Evolutionary conservation across 2,888 invertebrate genomes (phyloP), one percentile per base, ranked within the genome.

Genomic region (Meloe dianella): DNA sequence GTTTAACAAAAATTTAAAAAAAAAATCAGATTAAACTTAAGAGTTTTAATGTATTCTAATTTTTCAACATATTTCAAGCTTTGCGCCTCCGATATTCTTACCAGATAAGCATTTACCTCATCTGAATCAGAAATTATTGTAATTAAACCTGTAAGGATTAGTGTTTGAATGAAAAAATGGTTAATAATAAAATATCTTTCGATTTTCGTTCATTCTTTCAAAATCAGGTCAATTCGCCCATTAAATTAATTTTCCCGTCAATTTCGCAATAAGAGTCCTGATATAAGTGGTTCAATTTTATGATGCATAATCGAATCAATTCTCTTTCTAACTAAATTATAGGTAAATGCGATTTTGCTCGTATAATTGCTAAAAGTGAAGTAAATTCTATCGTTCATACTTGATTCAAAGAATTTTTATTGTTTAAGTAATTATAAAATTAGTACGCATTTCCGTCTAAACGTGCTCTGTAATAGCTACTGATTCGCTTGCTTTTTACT

Each of bases 361-460:
- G 60, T 51, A 20, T 60, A 51, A 54, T 38, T 38, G 59, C 60
- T 64, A 14, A 58, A 20, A 47, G 47, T 47, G 2, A 10, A 29
- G 29, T 57, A 17, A 27, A 27, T 27, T 35, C 22, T 64, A 30
- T 60, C 27, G 27, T 27, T 27, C 27, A 27, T 27, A 27, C 4
- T 61, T 32, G 47, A 27, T 57, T 30, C 66, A 59, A 61, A 66
- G 56, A 64, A 41, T 57, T 56, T 69, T 58, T 65, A 67, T 71
- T 70, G 70, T 70, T 63, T 60, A 65, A 20, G 67, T 61, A 67
- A 67, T 67, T 70, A n/a, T n/a, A n/a, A n/a, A n/a, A n/a, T n/a
- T n/a, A n/a, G n/a, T n/a, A 35, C 7, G 14, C 35, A 14, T 2
- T 57, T 63, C 27, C 27, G 27, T 63, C 61, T 58, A 67, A 66